Base-by-base conservation (phyloP, 1,140 invertebrate genomes). In the Caenorhabditis latens region DNA sequence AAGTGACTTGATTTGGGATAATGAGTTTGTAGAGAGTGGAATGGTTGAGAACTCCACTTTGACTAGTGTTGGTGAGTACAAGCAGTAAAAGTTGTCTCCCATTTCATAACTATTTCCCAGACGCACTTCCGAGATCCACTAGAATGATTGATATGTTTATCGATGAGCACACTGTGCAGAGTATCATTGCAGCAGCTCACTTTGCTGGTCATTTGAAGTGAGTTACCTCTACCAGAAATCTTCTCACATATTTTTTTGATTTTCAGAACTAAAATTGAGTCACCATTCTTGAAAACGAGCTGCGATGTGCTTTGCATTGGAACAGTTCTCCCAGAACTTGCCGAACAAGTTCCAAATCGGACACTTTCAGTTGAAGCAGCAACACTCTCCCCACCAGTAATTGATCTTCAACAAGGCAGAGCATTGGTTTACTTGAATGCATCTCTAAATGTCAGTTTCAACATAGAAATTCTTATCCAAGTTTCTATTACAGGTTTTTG, bases 261-360 rank as follows among this genome's bases (percentile, higher is more conserved):
- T 24, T 43, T 84, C 53, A 86, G 87, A 63, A 89, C 88, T n/a
- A 88, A 67, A 21, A 61, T 89, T 14, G 71, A 87, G 16, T 85
- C 83, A 0, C 88, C 88, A 14, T 89, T 88, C 71, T 46, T 89
- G 21, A 79, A 84, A 57, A 88, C 88, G 6, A 71, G 84, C 53
- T 89, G 88, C 48, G 86, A 89, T 58, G 86, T 84, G n/a, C 57
- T 91, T 7, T 91, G 90, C 67, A 79, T 91, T 46, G 90, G 90
- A n/a, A 91, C 91, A 14, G 86, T 91, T 24, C 86, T 91, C 13
- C 90, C 90, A 7, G 88, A 90, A 58, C 83, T 91, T 14, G 83
- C 75, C 11, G 84, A 85, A 32, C 67, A 75, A 21, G 61, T 91
- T 14, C 89, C 90, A 13, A 87, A 87, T 43, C 88, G 89, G 32